Evolutionary conservation across 2,797 vertebrate species (phyloP), one percentile per base, ranked within the genome.

Genomic region (Cyclura pinguis): DNA sequence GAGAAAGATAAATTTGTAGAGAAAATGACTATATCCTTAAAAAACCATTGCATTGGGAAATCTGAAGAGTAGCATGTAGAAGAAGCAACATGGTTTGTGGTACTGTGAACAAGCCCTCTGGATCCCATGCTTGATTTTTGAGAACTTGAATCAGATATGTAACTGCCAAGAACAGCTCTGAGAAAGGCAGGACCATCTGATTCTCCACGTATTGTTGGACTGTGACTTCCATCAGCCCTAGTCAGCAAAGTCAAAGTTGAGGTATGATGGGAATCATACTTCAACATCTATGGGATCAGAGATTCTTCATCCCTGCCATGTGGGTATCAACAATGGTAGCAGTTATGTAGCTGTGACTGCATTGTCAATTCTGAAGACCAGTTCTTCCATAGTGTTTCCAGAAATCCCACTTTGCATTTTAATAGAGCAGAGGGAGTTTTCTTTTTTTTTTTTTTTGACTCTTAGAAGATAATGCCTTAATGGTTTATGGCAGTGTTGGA

Each of bases 11-110:
- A 97, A 86, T 98, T 98, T 95, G 96, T 95, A 74, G 97, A 98
- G 94, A 98, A 98, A 96, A 98, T 99, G 98, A 96, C 96, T 0
- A 98, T 98, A 98, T 98, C 98, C 98, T 98, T 95, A 85, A 24
- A 6, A 38, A 74, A 13, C 8, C 5, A 18, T 76, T 83, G 24
- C 29, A 50, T 0, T 4, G 52, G 24, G 20, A 82, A 47, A 86
- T 76, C 14, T 2, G 0, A 50, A 72, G 32, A 90, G 32, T 18
- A 84, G 2, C 1, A 0, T 47, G 1, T 78, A 52, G 74, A 24
- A 88, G 50, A 77, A 84, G 67, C n/a, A 42, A 22, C 77, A 80
- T 76, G 18, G n/a, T n/a, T 35, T 0, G 0, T 88, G 35, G 9
- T 74, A 27, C 38, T 78, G 89, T 38, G 27, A 14, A 32, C 24